Base-by-base conservation (phyloP, 2,888 invertebrate species). In the Charanyca ferruginea region DNA sequence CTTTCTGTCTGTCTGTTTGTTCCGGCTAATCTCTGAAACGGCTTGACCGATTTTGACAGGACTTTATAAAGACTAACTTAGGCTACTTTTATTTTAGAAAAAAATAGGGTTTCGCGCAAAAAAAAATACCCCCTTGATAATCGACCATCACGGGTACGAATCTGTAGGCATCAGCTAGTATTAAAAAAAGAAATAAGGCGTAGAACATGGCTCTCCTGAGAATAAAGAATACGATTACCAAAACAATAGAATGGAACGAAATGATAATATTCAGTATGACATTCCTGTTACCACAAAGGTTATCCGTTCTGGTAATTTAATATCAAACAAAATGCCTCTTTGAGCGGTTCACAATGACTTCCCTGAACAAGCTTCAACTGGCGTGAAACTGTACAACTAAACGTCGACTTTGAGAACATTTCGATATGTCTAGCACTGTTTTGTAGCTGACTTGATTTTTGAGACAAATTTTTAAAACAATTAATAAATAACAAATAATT, bases 111-210 rank as follows among this genome's bases (percentile, higher is more conserved):
- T n/a, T n/a, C n/a, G n/a, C n/a, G n/a, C n/a, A n/a, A n/a, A n/a
- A n/a, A n/a, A n/a, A n/a, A n/a, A n/a, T n/a, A n/a, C n/a, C n/a
- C n/a, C n/a, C n/a, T n/a, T n/a, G n/a, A n/a, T n/a, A n/a, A n/a
- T n/a, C n/a, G n/a, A n/a, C n/a, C n/a, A n/a, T n/a, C n/a, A n/a
- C n/a, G n/a, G n/a, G n/a, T n/a, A n/a, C n/a, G n/a, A n/a, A n/a
- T n/a, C n/a, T n/a, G n/a, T n/a, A n/a, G n/a, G n/a, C n/a, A n/a
- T n/a, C n/a, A n/a, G n/a, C n/a, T n/a, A n/a, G 57, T 64, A 71
- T 61, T 60, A 42, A 77, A 63, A 64, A 63, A 49, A 38, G 47
- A 48, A 77, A 57, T 55, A 59, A 23, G 35, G 32, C 23, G 25
- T 35, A 25, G 52, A 42, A 41, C 55, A 71, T 59, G 16, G 16